These are phyloP conservation scores for Cryptotermes secundus DNA, from an alignment of 1,140 invertebrate species.

Conservation along the genomic window DNA sequence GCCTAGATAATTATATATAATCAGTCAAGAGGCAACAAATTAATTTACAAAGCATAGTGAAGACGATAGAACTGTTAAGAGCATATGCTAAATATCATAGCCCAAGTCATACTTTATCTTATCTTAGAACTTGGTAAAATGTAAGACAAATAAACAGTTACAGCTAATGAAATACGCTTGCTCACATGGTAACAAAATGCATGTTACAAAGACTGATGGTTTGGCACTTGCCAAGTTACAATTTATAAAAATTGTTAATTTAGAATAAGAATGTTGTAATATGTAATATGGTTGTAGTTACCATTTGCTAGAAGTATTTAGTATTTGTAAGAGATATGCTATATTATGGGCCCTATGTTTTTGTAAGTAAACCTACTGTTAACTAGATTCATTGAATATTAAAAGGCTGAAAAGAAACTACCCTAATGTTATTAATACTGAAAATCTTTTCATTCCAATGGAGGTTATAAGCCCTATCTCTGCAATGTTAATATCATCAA, in stretches of 20 bases:
- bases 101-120: not conserved
- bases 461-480: not conserved
- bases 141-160: not conserved
- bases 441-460: too few species aligned
- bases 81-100: not conserved
- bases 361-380: not conserved
- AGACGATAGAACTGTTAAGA: not conserved
- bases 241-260: not conserved
- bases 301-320: not conserved
- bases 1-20: not conserved
- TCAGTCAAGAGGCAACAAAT: slow-evolving; percentile 5
- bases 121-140: not conserved
- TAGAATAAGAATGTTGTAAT: slow-evolving; percentile 1
- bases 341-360: slow-evolving; percentile 17
- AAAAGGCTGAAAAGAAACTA: not conserved
- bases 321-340: slow-evolving; percentile 7
- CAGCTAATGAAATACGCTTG: not conserved
- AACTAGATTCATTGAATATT: not conserved
- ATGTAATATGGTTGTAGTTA: slow-evolving; percentile 20
- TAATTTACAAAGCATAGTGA: not conserved
- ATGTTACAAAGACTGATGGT: not conserved
- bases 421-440: not conserved
- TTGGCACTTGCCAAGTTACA: not conserved
- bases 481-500: too few species aligned
- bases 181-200: not conserved